Percentiles rank a stretch among this genome's conserved stretches.
phyloP scores from a whole-genome alignment of 2,797 vertebrate species.

The Pterois miles region DNA sequence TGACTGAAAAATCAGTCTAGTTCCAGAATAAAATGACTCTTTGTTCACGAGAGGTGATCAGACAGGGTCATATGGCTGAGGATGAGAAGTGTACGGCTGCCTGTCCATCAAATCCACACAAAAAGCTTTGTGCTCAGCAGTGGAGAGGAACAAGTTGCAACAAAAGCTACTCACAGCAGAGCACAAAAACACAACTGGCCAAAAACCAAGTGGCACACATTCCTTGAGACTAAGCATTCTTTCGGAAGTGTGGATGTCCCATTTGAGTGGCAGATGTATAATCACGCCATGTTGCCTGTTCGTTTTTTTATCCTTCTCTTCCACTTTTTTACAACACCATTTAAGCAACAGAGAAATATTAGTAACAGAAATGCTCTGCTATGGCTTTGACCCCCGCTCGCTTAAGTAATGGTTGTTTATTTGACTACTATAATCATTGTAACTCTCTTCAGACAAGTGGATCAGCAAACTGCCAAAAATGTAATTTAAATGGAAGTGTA shows the following conservation, averaged over 20 bases:
- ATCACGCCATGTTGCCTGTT: background rate
- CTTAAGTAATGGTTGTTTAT: constrained; percentile 40
- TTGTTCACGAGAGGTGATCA: background rate
- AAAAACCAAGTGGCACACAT: constrained; percentile 18
- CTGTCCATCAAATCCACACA: constrained; percentile 19
- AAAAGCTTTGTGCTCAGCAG: constrained; percentile 31
- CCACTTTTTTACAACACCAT: background rate
- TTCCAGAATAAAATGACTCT: no score
- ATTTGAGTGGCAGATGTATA: background rate
- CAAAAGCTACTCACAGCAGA: constrained; percentile 17
- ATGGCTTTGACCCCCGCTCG: constrained; percentile 22
- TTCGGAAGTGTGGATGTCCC: background rate
- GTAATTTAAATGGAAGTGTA: constrained; percentile 40
- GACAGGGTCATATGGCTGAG: constrained; percentile 13
- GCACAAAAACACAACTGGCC: constrained; percentile 8
- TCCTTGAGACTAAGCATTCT: constrained; percentile 3
- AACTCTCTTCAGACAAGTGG: constrained; percentile 35
- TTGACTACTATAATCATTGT: constrained; percentile 18
- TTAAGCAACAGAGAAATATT: background rate
- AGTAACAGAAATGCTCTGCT: background rate
- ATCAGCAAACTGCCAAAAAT: constrained; percentile 45
- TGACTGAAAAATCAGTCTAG: no score
- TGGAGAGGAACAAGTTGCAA: constrained; percentile 27
- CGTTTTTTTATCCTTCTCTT: background rate
- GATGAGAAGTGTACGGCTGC: background rate